Percentiles rank a stretch among this genome's conserved stretches.
Conservation (phyloP, 2,888 invertebrate species). For the Silvanus unidentatus region DNA sequence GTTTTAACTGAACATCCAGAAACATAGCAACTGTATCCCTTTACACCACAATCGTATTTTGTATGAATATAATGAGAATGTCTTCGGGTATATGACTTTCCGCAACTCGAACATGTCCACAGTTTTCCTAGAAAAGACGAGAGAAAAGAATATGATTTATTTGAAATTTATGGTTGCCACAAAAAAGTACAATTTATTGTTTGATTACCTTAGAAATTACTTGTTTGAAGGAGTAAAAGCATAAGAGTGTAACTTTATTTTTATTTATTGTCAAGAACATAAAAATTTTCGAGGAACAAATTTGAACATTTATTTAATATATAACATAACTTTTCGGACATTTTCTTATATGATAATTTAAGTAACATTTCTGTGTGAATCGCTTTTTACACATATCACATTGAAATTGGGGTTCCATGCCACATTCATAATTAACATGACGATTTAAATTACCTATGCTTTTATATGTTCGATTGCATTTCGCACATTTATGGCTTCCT, state of each 20-base stretch:
- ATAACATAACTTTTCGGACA: too few species aligned
- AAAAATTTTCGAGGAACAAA: too few species aligned
- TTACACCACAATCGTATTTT: constrained; percentile 5
- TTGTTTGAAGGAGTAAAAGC: too few species aligned
- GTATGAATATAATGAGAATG: constrained; percentile 9
- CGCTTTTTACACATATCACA: constrained; percentile 59
- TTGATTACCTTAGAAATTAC: too few species aligned
- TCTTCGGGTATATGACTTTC: constrained; percentile 16
- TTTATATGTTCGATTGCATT: constrained; percentile 15
- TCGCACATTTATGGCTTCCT: background rate
- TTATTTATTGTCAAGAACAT: too few species aligned
- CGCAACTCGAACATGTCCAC: constrained; percentile 13
- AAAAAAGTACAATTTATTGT: too few species aligned
- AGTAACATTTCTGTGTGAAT: constrained; percentile 61
- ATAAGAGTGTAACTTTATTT: too few species aligned
- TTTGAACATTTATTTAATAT: too few species aligned
- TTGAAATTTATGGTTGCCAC: too few species aligned
- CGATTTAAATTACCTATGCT: constrained; percentile 45
- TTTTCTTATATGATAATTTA: constrained; percentile 11
- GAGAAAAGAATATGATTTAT: too few species aligned
- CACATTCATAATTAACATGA: constrained; percentile 64
- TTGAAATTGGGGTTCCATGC: constrained; percentile 58
- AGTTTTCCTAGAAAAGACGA: too few species aligned
- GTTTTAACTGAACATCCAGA: background rate
- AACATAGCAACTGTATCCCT: constrained; percentile 1